Conservation (phyloP, 2,888 invertebrate genomes). For the Lycophotia porphyrea region DNA sequence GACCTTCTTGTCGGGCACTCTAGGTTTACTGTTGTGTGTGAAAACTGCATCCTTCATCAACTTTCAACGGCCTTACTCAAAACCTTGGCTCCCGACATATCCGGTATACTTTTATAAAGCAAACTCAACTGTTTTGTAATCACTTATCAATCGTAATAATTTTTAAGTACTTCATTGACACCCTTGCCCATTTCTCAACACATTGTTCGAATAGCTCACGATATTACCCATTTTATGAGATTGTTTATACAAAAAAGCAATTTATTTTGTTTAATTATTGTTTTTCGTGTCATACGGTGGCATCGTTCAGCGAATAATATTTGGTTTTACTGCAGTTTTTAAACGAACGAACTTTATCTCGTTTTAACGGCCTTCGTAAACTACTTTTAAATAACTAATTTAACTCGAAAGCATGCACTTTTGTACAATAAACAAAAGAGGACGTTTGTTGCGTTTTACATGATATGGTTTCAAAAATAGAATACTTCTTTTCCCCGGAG, state of each 20-base stretch:
- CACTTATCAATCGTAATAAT: slow-evolving; percentile 28
- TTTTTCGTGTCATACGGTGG: slow-evolving; percentile 40
- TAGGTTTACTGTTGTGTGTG: neutral
- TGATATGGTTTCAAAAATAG: neutral
- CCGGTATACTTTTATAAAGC: slow-evolving; percentile 58
- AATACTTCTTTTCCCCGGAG: neutral
- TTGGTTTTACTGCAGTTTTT: neutral
- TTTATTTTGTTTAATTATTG: slow-evolving; percentile 30
- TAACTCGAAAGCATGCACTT: neutral
- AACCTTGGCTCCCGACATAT: slow-evolving; percentile 54
- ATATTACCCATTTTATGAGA: slow-evolving; percentile 37
- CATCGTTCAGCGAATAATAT: neutral
- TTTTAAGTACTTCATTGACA: slow-evolving; percentile 50
- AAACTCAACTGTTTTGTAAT: slow-evolving; percentile 36
- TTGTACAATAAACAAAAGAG: neutral
- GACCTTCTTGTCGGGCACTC: neutral
- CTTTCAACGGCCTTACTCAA: slow-evolving; percentile 46
- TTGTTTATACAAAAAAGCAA: slow-evolving; percentile 27
- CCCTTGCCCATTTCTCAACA: slow-evolving; percentile 30
- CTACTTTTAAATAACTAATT: neutral
- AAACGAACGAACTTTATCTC: neutral
- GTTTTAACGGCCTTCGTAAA: neutral
- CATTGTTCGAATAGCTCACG: slow-evolving; percentile 24
- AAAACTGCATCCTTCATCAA: slow-evolving; percentile 39
- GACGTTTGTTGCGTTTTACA: neutral